A percentile compares a stretch with the other conserved stretches of the same genome.
These are phyloP conservation scores for Amblyopsis rosae DNA, from an alignment of 2,113 vertebrate genomes.

Conservation along the genomic window DNA sequence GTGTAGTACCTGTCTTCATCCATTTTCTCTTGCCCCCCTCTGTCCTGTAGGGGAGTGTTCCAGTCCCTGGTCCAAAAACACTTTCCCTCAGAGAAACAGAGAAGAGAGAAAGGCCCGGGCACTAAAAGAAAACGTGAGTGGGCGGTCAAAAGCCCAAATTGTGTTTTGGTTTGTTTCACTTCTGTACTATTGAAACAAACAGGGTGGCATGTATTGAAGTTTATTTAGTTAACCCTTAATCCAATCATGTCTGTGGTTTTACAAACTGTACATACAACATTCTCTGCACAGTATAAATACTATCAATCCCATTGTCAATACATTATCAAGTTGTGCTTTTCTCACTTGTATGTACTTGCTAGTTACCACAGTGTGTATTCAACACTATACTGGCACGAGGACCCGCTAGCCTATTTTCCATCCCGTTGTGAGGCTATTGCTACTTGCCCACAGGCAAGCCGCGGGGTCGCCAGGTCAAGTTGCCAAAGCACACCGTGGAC, in stretches of 20 bases:
- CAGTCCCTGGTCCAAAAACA: conserved; percentile 95
- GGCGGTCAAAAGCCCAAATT: not conserved
- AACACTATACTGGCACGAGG: no score
- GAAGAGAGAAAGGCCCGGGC: conserved; percentile 85
- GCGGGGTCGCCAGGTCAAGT: conserved; percentile 80
- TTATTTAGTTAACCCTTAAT: conserved; percentile 5
- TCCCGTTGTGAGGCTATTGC: not conserved
- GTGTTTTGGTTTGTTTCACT: not conserved
- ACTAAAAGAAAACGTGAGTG: conserved; percentile 93
- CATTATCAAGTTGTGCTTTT: no score
- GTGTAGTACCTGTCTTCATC: not conserved
- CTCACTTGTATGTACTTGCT: not conserved
- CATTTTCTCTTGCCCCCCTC: not conserved
- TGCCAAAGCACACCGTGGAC: conserved; percentile 72
- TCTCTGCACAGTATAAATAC: no score
- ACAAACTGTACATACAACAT: no score
- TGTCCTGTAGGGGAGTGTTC: conserved; percentile 88
- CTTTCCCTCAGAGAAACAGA: conserved; percentile 94
- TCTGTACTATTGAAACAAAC: not conserved
- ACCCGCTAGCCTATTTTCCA: no score
- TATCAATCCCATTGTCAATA: no score
- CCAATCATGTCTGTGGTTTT: not conserved
- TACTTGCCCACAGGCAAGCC: conserved; percentile 78
- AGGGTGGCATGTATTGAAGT: not conserved
- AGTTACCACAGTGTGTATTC: no score